These are phyloP conservation scores for Malacoctenus gilli DNA, from an alignment of 2,797 vertebrate species.

Conservation along the genomic window DNA sequence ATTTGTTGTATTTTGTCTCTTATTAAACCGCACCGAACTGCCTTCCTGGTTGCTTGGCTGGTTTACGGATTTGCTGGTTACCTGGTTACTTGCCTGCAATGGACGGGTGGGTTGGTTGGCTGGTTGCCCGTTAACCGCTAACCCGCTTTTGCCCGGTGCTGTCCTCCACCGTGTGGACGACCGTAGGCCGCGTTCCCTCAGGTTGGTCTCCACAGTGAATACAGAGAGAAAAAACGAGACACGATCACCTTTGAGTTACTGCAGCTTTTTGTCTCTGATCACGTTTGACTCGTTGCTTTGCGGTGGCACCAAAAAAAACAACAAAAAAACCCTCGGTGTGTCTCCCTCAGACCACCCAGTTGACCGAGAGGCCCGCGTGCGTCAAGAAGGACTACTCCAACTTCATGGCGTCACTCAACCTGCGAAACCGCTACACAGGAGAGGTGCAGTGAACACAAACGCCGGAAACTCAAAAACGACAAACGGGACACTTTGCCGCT, in stretches of 20 bases:
- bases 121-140: slow-evolving; percentile 77
- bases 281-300: background rate
- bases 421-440: slow-evolving; percentile 96
- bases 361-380: slow-evolving; percentile 93
- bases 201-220: slow-evolving; percentile 80
- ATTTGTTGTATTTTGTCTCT: slow-evolving; percentile 79
- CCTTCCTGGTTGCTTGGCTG: slow-evolving; percentile 71
- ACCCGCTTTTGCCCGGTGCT: slow-evolving; percentile 76
- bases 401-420: slow-evolving; percentile 97
- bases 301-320: slow-evolving; percentile 15
- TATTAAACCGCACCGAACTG: slow-evolving; percentile 72
- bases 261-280: background rate
- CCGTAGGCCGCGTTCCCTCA: slow-evolving; percentile 83
- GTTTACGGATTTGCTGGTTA: slow-evolving; percentile 69
- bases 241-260: slow-evolving; percentile 22
- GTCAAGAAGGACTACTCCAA: slow-evolving; percentile 99
- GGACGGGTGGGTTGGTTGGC: slow-evolving; percentile 77
- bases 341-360: slow-evolving; percentile 85
- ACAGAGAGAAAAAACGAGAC: slow-evolving; percentile 47
- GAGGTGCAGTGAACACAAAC: too few relatives aligned
- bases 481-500: too few relatives aligned
- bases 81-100: slow-evolving; percentile 73
- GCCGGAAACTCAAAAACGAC: too few relatives aligned
- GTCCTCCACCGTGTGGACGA: slow-evolving; percentile 68
- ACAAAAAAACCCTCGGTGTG: too few relatives aligned